Evolutionary conservation across 1,140 invertebrate species (phyloP), one percentile per base, ranked within the genome.

Genomic region (Drosophila setifemur): DNA sequence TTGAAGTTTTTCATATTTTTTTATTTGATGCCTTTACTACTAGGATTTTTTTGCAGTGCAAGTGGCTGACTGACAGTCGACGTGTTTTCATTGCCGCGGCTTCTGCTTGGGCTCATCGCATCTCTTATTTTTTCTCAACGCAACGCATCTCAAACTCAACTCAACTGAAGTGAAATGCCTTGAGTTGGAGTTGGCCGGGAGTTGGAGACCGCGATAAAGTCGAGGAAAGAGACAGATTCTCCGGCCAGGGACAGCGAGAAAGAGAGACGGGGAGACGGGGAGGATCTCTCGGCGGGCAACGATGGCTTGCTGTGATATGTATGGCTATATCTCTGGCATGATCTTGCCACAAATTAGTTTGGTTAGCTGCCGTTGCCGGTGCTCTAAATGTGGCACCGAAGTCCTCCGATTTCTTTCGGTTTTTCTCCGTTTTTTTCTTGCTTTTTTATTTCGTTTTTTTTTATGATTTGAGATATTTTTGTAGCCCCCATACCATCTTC

Each of bases 311-410:
- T 81, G 77, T 78, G 75, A 81, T 81, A 79, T 78, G 71, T 81
- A 79, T 85, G 79, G 70, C 79, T 86, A 79, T 85, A 85, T 85
- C 79, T 86, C 81, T 79, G 81, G 81, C 81, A 85, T 85, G 79
- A 85, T 85, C 79, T 86, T 85, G 67, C 79, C 81, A 85, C 79
- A 85, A 85, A 86, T 85, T 86, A 85, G 79, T 85, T 85, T 86
- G 79, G 79, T 83, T 85, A 85, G 81, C 79, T 85, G 79, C 79
- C 55, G 79, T 78, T 83, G 73, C 52, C 52, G 16, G 23, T 73
- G 49, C 68, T 71, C 68, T 71, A 71, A 71, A 71, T 71, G 68
- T 71, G 67, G 68, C 68, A 71, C 68, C 58, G 61, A 21, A 25
- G 37, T 54, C 35, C 52, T 25, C 26, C 42, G 43, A 31, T 48